Evolutionary conservation across 2,797 vertebrate species (phyloP).

Genomic region (Thamnophis elegans): DNA sequence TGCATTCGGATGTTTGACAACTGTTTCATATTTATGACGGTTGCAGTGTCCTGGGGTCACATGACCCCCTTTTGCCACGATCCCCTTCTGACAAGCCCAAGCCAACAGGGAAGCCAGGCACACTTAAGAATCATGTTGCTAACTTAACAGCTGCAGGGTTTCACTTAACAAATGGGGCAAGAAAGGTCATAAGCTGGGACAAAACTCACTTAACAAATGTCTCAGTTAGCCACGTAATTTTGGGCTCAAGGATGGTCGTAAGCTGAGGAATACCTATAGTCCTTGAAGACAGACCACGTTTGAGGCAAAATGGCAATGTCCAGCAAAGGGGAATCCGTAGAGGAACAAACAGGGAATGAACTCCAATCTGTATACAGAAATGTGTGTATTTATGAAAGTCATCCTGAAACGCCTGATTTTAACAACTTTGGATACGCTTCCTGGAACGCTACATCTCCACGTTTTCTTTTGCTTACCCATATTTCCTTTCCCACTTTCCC

Average conservation of each 20-base stretch:
- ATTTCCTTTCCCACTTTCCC: constrained; percentile 41
- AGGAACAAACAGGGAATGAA: background rate
- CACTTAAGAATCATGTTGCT: no score
- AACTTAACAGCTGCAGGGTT: no score
- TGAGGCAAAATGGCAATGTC: background rate
- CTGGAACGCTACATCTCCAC: constrained; percentile 9
- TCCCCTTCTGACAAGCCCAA: no score
- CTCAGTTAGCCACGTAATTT: background rate
- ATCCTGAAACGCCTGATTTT: background rate
- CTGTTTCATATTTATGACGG: background rate
- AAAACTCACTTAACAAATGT: background rate
- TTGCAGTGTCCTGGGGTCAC: background rate
- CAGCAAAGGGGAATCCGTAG: background rate
- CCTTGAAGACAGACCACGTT: background rate
- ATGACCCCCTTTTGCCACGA: no score
- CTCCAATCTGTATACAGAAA: background rate
- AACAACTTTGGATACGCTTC: constrained; percentile 14
- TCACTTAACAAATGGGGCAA: background rate
- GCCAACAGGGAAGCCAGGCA: no score
- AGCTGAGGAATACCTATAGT: background rate
- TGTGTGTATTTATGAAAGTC: background rate
- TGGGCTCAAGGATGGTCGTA: background rate
- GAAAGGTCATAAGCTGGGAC: background rate
- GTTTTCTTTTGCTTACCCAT: constrained; percentile 50
- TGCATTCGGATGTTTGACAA: background rate